Base-by-base conservation (phyloP, 2,888 invertebrate species). In the Drosophila neotestacea region DNA sequence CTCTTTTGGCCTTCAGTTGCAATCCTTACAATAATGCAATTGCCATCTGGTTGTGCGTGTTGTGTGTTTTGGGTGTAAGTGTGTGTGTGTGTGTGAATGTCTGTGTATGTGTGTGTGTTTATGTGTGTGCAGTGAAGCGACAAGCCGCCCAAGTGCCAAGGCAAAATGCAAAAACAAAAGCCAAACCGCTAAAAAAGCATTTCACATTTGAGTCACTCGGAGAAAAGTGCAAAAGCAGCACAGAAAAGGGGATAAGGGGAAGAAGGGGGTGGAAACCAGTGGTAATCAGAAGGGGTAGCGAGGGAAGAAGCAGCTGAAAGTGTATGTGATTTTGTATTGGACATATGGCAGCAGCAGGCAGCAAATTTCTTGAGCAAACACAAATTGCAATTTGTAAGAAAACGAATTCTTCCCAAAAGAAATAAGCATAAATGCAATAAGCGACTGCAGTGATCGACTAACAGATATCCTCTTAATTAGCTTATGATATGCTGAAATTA, bases 331-430 rank as follows among this genome's bases (percentile, higher is more conserved):
- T 68, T 59, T 61, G 51, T 60, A 61, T 62, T 50, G 68, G 63
- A 75, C 81, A 82, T 82, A 81, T 82, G 81, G 81, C 81, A 66
- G 64, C 81, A 78, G 69, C 80, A 78, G 79, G 76, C 79, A 66
- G 59, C 77, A 64, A 60, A 76, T 66, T 65, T 74, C 70, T 70
- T 69, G 52, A 52, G 58, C 75, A 80, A 84, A 80, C 73, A 79
- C 52, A 73, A 80, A 73, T 54, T 82, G 80, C 78, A 84, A 81
- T 82, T 82, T 81, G 74, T 65, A 73, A 63, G 68, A 73, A 73
- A 61, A 64, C 42, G 52, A 60, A 54, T 38, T 54, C 30, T 38
- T 60, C n/a, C 52, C 52, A 42, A 52, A 58, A 42, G 7, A 13
- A 42, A 51, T 27, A 22, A 66, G 32, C 51, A 38, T 38, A 10